These are phyloP conservation scores for Corythoichthys haematopterus DNA, from an alignment of 2,113 vertebrate species.

Conservation along the genomic window DNA sequence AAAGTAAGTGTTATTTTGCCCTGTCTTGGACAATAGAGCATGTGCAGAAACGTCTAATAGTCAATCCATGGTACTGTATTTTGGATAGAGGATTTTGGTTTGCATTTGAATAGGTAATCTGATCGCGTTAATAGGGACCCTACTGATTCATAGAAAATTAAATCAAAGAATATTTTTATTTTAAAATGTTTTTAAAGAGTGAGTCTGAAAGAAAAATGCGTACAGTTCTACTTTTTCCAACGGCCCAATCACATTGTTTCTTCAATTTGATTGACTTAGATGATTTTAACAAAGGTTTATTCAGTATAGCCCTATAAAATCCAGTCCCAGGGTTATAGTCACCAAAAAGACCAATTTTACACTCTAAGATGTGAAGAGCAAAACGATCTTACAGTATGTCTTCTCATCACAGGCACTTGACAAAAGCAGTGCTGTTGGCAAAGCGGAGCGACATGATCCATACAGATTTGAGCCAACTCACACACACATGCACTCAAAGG, in stretches of 20 bases:
- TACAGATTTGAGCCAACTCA: slow-evolving; percentile 52
- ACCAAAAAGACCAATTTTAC: neutral
- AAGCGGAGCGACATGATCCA: slow-evolving; percentile 61
- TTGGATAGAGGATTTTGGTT: too few species aligned
- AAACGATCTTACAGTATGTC: slow-evolving; percentile 46
- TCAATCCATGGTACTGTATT: too few species aligned
- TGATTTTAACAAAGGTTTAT: neutral
- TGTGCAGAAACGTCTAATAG: too few species aligned
- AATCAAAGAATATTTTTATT: too few species aligned
- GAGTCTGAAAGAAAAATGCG: too few species aligned
- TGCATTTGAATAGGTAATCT: too few species aligned
- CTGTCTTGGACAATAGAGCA: too few species aligned
- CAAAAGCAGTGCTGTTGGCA: slow-evolving; percentile 65
- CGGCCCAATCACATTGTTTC: neutral
- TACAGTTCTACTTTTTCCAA: neutral
- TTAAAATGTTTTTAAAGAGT: too few species aligned
- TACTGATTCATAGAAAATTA: too few species aligned
- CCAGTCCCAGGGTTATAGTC: too few species aligned
- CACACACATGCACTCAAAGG: slow-evolving; percentile 25
- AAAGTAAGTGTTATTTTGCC: too few species aligned
- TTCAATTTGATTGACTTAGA: neutral
- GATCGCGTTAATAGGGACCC: too few species aligned
- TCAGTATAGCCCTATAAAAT: neutral
- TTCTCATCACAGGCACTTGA: slow-evolving; percentile 65
- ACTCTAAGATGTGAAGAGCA: slow-evolving; percentile 26